These are phyloP conservation scores for Coccyzus lansbergi DNA, from an alignment of 2,797 vertebrate genomes.

Conservation along the genomic window DNA sequence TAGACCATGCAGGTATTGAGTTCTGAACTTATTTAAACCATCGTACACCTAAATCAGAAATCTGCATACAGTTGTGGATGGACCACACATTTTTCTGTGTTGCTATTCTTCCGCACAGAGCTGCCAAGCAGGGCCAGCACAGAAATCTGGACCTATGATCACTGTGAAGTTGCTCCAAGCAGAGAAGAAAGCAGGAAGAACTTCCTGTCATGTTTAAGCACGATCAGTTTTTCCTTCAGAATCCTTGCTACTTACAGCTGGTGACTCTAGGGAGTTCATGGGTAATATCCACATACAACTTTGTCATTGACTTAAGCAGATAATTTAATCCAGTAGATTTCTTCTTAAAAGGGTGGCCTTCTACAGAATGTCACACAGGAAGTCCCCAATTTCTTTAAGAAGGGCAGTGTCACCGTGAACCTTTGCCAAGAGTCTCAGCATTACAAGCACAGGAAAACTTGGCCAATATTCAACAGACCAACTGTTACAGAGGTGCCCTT, in stretches of 20 bases:
- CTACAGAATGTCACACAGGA: neutral
- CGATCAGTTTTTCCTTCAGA: neutral
- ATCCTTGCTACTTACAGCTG: neutral
- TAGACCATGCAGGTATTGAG: accelerated
- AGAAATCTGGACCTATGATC: accelerated
- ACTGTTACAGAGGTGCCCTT: neutral
- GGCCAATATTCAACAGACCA: neutral
- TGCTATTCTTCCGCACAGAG: neutral
- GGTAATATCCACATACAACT: neutral
- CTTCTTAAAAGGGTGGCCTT: neutral
- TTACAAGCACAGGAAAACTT: neutral
- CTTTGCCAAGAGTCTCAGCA: neutral
- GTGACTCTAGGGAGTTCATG: neutral
- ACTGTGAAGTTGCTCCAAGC: neutral
- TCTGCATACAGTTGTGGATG: accelerated
- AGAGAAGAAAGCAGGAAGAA: neutral
- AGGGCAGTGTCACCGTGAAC: neutral
- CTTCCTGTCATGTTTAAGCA: neutral
- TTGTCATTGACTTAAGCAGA: neutral
- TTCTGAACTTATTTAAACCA: neutral
- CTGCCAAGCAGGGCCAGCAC: neutral
- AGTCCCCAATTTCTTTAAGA: accelerated
- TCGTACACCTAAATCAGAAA: accelerated
- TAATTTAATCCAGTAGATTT: neutral
- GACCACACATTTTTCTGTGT: accelerated